These are phyloP conservation scores for Chymomyza amoena DNA, from an alignment of 2,888 invertebrate species.

Conservation along the genomic window DNA sequence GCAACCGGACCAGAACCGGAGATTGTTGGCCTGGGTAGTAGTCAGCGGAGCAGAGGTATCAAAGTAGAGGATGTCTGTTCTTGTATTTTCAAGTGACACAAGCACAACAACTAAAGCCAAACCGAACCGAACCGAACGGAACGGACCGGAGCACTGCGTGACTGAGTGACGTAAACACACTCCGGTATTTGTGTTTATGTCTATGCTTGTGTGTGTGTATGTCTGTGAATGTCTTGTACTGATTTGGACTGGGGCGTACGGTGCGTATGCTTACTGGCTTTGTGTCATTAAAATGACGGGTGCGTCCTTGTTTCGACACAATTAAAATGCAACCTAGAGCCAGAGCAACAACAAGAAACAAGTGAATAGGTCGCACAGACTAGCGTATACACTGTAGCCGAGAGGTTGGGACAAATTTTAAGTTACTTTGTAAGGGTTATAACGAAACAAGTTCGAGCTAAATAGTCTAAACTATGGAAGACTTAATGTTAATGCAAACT, in stretches of 20 bases:
- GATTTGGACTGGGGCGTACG: not conserved
- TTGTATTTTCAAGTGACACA: constrained; percentile 49
- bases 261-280: constrained; percentile 32
- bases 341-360: constrained; percentile 10
- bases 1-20: constrained; percentile 7
- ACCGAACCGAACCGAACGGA: not conserved
- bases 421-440: no score
- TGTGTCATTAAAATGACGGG: constrained; percentile 48
- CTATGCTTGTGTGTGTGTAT: not conserved
- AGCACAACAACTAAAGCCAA: constrained; percentile 18
- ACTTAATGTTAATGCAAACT: no score
- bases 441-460: no score
- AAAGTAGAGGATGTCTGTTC: not conserved
- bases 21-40: not conserved
- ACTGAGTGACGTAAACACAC: not conserved
- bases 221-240: constrained; percentile 1
- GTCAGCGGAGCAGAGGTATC: not conserved
- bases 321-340: constrained; percentile 54
- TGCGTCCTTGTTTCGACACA: constrained; percentile 37
- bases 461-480: no score
- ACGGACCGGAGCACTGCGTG: not conserved
- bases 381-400: no score
- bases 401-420: no score
- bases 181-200: not conserved
- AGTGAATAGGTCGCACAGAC: no score